Evolutionary conservation across 2,113 vertebrate species (phyloP), one percentile per base, ranked within the genome.

Genomic region (Circaetus gallicus): DNA sequence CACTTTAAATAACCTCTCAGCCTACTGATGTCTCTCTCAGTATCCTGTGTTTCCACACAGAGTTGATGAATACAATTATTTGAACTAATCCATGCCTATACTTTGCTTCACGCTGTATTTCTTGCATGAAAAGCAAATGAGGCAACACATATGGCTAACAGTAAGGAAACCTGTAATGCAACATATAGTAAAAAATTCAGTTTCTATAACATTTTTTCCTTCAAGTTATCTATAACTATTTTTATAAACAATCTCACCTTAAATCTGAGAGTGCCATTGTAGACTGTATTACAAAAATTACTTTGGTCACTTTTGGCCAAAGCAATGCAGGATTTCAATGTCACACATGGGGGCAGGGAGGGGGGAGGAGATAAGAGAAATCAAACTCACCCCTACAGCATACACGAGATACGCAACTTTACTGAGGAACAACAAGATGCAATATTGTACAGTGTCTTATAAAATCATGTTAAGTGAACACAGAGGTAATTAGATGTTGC

Each of bases 381-480:
- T 69, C 47, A 36, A 66, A 76, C 77, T 84, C 18, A 61, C 16
- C 36, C 31, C 40, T 62, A 52, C 20, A 79, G 24, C 31, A 63
- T 50, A 74, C 70, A 73, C 0, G 2, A 70, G 36, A 49, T 62
- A 66, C 3, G 4, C 45, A 58, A 66, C 0, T 0, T 43, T 73
- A n/a, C 34, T 32, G 38, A 70, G 72, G 36, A 82, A 45, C 36
- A 86, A 45, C 16, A 73, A 66, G 50, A 31, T 21, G 24, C 38
- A 70, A 32, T 66, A 62, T 4, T 74, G 73, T 36, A 61, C 38
- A 24, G 2, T 11, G 6, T 31, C 49, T 84, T 69, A 53, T 17
- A 90, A 93, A 85, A 58, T 49, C 36, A 32, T 9, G 7, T 40
- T 86, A 80, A 86, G 69, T 47, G 52, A 92, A 40, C 36, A 40